Evolutionary conservation across 2,113 vertebrate species (phyloP), one percentile per base, ranked within the genome.

Genomic region (Ramphastos sulfuratus): DNA sequence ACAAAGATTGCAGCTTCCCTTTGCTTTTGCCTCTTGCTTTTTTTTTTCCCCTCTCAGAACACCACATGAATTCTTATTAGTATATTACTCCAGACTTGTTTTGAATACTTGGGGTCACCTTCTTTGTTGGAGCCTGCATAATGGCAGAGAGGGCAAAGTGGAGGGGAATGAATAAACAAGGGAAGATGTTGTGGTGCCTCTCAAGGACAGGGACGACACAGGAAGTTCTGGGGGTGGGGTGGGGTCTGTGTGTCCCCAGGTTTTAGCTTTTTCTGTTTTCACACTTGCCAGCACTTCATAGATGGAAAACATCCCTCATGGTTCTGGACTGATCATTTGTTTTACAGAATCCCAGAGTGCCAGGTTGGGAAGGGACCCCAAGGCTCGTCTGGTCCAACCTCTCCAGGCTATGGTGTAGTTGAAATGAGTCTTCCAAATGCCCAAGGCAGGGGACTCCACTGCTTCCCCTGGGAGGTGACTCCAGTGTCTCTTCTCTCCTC

Each of bases 21-120:
- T 52, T 52, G 50, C 50, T 25, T 52, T 52, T 52, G 50, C 50
- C 50, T 52, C 64, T 81, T 73, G 82, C 66, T 75, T 48, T 4
- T 52, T 83, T 75, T 44, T 9, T 67, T 86, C 15, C 27, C 54
- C 54, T 85, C 50, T 25, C 24, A 52, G 50, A 94, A 44, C 84
- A 91, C 58, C 39, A 60, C 85, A 93, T 90, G 93, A 94, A 93
- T 95, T 94, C 96, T 96, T 94, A 94, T 95, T 84, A 95, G 71
- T 80, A 56, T 65, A 85, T 96, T 96, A 91, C 87, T 93, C 61
- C 63, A 92, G 85, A 74, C 81, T 95, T 89, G 77, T 82, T 97
- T 96, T 93, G 87, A 96, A 92, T 91, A 69, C 65, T 82, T 88
- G 79, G 66, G 52, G 91, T 97, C 90, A 96, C 92, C 96, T 93